Evolutionary conservation across 2,797 vertebrate species (phyloP).

Genomic region (Acanthis flammea): DNA sequence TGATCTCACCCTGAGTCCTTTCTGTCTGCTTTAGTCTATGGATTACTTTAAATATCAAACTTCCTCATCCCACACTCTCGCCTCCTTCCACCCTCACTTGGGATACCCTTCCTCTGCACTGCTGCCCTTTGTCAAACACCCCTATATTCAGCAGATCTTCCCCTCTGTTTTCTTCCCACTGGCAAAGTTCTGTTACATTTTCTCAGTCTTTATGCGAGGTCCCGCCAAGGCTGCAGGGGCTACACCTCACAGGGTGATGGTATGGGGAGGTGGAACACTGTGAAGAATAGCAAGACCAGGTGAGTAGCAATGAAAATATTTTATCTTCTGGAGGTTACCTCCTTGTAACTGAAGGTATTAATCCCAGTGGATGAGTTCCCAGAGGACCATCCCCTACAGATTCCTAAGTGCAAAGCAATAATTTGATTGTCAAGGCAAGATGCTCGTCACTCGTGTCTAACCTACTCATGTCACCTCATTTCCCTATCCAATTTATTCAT

Average conservation of each 20-base stretch:
- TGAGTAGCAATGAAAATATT: background rate
- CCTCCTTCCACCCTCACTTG: background rate
- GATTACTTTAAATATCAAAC: constrained; percentile 19
- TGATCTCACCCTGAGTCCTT: constrained; percentile 38
- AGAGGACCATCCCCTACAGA: background rate
- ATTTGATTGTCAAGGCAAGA: background rate
- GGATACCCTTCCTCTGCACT: background rate
- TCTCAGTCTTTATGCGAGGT: background rate
- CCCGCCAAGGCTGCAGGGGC: background rate
- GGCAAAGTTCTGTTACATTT: background rate
- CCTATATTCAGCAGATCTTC: background rate
- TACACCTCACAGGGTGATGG: background rate
- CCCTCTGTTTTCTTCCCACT: background rate
- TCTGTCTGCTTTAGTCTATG: constrained; percentile 32
- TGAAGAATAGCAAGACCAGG: background rate
- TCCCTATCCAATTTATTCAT: background rate
- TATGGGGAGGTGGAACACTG: background rate
- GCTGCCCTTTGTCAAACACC: background rate
- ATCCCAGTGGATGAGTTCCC: background rate
- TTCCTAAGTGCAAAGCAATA: background rate
- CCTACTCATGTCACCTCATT: background rate
- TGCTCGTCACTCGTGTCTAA: background rate
- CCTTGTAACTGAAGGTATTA: background rate
- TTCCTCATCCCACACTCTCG: background rate
- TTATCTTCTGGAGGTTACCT: background rate